Conservation (phyloP, 2,113 vertebrate species). For the Myotis yumanensis region DNA sequence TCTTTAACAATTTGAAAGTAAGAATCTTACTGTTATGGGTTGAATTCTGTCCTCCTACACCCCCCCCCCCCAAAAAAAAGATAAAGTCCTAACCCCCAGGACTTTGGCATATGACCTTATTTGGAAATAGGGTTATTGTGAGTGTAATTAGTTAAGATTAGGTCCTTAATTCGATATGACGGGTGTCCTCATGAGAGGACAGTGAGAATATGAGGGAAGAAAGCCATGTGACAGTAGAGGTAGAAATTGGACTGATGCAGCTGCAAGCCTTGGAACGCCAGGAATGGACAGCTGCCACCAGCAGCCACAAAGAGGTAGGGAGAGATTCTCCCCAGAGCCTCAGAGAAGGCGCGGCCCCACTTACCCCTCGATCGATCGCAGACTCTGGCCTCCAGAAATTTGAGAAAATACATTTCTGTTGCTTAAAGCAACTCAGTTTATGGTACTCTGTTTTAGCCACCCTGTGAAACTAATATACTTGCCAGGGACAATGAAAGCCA, state of each 20-base stretch:
- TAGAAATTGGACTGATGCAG: background rate
- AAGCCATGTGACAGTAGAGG: rapidly evolving
- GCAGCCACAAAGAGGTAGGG: background rate
- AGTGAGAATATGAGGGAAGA: background rate
- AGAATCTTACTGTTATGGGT: background rate
- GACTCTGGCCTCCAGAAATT: background rate
- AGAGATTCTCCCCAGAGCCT: background rate
- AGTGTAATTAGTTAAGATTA: background rate
- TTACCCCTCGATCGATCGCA: background rate
- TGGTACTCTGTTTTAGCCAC: background rate
- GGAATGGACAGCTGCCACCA: background rate
- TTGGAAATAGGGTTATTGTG: background rate
- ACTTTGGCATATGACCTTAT: background rate
- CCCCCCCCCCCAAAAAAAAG: too few relatives aligned
- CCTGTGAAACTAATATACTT: background rate
- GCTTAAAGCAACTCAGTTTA: background rate
- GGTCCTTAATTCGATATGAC: background rate
- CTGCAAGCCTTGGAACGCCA: background rate
- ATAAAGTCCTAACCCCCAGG: background rate
- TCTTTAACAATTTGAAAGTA: background rate
- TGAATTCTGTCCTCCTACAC: background rate
- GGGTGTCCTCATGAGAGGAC: background rate
- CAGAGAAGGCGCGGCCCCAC: background rate
- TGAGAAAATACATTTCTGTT: background rate
- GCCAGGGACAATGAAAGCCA: background rate